These are phyloP conservation scores for Prionailurus bengalensis DNA, from an alignment of 2,113 vertebrate genomes.

Conservation along the genomic window DNA sequence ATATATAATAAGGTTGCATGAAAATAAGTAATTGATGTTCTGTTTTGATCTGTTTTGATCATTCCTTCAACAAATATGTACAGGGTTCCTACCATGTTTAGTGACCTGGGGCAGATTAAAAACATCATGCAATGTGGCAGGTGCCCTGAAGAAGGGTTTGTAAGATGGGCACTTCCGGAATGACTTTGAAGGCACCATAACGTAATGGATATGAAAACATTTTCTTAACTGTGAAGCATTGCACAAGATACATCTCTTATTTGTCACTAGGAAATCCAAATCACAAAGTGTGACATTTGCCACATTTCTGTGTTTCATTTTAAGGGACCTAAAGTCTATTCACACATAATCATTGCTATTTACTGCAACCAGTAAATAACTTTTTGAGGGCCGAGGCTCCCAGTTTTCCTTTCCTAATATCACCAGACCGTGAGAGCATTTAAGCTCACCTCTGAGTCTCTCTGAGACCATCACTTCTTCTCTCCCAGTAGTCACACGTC, in stretches of 20 bases:
- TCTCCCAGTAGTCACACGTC: neutral
- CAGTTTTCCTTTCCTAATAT: neutral
- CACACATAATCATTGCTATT: neutral
- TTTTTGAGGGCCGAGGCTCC: neutral
- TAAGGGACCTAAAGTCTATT: neutral
- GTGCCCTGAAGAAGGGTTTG: neutral
- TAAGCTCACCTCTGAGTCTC: neutral
- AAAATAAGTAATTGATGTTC: neutral
- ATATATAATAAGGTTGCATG: neutral
- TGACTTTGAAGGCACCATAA: neutral
- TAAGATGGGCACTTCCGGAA: neutral
- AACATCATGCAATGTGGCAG: neutral
- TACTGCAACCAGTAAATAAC: neutral
- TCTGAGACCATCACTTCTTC: neutral
- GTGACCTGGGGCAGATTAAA: neutral
- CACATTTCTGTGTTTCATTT: neutral
- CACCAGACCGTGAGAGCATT: neutral
- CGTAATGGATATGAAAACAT: neutral
- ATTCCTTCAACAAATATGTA: neutral
- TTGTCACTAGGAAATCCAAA: neutral
- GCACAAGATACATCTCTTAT: neutral
- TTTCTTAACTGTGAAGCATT: neutral
- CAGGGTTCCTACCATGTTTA: neutral
- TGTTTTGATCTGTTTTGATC: conserved; percentile 9
- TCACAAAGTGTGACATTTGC: neutral